phyloP scores from a whole-genome alignment of 2,888 invertebrate genomes.

The Sarcophaga carnaria region DNA sequence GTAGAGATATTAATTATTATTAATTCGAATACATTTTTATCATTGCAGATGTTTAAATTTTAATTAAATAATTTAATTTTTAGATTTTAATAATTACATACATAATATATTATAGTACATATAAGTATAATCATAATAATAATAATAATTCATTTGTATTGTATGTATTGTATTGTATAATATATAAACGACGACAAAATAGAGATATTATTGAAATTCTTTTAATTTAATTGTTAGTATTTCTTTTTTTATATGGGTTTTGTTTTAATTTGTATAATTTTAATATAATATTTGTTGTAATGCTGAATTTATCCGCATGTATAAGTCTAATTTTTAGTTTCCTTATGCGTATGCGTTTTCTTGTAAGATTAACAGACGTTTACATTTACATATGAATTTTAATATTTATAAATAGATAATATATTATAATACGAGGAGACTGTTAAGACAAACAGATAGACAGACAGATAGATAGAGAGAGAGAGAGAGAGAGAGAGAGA shows the following conservation, averaged over 20 bases:
- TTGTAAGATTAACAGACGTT: not conserved
- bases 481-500: not conserved
- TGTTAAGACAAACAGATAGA: not conserved
- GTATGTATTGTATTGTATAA: conserved; percentile 26
- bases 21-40: conserved; percentile 1
- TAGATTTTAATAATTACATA: not conserved
- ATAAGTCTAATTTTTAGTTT: not conserved
- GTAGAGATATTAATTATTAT: conserved; percentile 34
- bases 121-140: conserved; percentile 37
- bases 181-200: conserved; percentile 69
- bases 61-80: conserved; percentile 35
- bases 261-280: conserved; percentile 31
- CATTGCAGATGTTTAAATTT: conserved; percentile 26
- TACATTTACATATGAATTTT: conserved; percentile 19
- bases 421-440: not conserved
- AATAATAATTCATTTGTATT: conserved; percentile 40
- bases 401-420: not conserved
- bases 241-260: conserved; percentile 8
- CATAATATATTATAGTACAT: not conserved
- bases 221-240: conserved; percentile 34
- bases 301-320: not conserved
- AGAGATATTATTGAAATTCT: conserved; percentile 51
- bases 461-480: not conserved
- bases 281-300: conserved; percentile 29
- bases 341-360: too few species aligned